Percentiles rank a stretch among this genome's conserved stretches.
These are phyloP conservation scores for Drosophila ercepeae DNA, from an alignment of 1,140 invertebrate genomes.

Conservation along the genomic window DNA sequence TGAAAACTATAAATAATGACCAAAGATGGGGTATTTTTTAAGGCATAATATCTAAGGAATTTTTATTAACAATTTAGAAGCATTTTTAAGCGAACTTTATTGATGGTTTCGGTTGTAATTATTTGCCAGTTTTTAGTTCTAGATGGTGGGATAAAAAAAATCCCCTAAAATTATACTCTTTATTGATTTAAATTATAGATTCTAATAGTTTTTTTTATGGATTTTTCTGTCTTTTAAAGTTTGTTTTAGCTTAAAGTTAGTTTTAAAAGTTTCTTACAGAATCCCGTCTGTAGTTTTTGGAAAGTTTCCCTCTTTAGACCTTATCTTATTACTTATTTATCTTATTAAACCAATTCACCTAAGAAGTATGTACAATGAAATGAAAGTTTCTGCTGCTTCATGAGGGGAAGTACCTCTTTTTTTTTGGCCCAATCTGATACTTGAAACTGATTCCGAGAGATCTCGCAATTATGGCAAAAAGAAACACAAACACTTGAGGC, in stretches of 20 bases:
- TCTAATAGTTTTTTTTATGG: not conserved
- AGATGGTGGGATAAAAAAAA: too few relatives aligned
- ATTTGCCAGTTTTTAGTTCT: too few relatives aligned
- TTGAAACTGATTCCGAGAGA: slow-evolving; percentile 16
- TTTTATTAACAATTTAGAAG: not conserved
- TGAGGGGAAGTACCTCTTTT: slow-evolving; percentile 24
- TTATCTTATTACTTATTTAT: not conserved
- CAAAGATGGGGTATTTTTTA: not conserved
- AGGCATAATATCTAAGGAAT: too few relatives aligned
- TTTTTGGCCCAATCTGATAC: slow-evolving; percentile 16
- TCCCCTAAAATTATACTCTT: too few relatives aligned
- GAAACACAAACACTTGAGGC: slow-evolving; percentile 9
- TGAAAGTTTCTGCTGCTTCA: slow-evolving; percentile 3
- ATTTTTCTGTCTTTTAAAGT: too few relatives aligned
- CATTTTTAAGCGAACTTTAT: too few relatives aligned
- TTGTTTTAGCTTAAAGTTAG: too few relatives aligned
- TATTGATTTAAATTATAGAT: too few relatives aligned
- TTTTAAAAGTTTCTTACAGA: not conserved
- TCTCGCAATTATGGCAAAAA: slow-evolving; percentile 13
- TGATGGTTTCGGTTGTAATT: too few relatives aligned
- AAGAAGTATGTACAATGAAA: slow-evolving; percentile 22
- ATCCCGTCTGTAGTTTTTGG: not conserved
- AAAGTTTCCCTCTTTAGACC: not conserved
- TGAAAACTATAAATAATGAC: not conserved
- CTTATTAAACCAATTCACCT: not conserved